These are phyloP conservation scores for Tetramorium parvispinum DNA, from an alignment of 1,140 invertebrate genomes.

Conservation along the genomic window DNA sequence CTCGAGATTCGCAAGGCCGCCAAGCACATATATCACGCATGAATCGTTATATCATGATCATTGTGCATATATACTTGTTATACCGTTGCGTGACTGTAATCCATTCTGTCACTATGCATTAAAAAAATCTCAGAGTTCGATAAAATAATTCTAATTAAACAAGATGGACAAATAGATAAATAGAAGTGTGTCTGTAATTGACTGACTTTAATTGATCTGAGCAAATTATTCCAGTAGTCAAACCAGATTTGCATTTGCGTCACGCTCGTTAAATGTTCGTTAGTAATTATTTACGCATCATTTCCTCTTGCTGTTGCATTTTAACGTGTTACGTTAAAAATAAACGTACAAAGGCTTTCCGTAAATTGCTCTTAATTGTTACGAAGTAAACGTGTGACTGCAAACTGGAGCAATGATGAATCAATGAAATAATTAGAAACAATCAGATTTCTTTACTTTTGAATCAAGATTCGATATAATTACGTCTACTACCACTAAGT, in stretches of 20 bases:
- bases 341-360: not conserved
- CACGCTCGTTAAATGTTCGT: not conserved
- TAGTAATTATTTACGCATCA: conserved; percentile 18
- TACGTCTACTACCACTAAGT: conserved; percentile 1
- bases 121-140: not conserved
- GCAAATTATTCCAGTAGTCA: conserved; percentile 23
- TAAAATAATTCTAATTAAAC: conserved; percentile 31
- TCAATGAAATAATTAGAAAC: not conserved
- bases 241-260: conserved; percentile 19
- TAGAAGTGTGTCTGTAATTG: not conserved
- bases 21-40: conserved; percentile 75
- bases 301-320: not conserved
- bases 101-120: not conserved
- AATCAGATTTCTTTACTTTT: not conserved
- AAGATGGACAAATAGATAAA: not conserved
- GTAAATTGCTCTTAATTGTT: not conserved
- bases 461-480: not conserved
- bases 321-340: not conserved
- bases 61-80: conserved; percentile 4
- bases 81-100: conserved; percentile 27
- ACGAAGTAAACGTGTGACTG: not conserved
- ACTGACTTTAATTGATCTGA: conserved; percentile 1
- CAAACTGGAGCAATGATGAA: not conserved
- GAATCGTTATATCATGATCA: conserved; percentile 78
- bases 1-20: conserved; percentile 75